A percentile compares a stretch with the other conserved stretches of the same genome.
These are phyloP conservation scores for Rotaria magnacalcarata DNA, from an alignment of 2,888 invertebrate genomes.

Conservation along the genomic window DNA sequence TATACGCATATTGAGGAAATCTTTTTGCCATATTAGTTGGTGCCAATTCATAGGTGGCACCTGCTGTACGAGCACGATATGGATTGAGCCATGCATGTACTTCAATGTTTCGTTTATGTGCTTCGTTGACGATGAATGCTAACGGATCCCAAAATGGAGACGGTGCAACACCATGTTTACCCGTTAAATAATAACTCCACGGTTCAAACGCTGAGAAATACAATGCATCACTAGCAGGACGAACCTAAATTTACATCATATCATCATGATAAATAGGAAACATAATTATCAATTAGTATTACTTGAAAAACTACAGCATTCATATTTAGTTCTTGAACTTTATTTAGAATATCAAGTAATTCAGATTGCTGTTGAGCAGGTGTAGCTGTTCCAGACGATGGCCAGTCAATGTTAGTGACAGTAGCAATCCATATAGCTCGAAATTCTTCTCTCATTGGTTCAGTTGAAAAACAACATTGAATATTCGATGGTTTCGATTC, in stretches of 20 bases:
- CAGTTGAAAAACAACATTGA: constrained; percentile 41
- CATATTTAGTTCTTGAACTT: constrained; percentile 50
- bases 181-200: constrained; percentile 55
- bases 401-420: constrained; percentile 55
- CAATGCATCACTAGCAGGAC: constrained; percentile 53
- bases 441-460: constrained; percentile 49
- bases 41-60: constrained; percentile 50
- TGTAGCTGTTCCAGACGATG: constrained; percentile 49
- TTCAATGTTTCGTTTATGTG: constrained; percentile 52
- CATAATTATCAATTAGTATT: neutral
- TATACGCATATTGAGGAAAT: constrained; percentile 51
- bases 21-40: constrained; percentile 52
- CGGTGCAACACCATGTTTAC: constrained; percentile 52
- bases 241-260: constrained; percentile 38
- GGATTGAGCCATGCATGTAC: constrained; percentile 55
- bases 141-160: constrained; percentile 53
- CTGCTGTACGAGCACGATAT: constrained; percentile 51
- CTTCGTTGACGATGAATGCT: constrained; percentile 50
- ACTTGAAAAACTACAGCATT: constrained; percentile 50
- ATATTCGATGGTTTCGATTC: constrained; percentile 37
- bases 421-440: constrained; percentile 54
- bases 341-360: constrained; percentile 48
- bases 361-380: constrained; percentile 49
- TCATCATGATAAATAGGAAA: neutral
- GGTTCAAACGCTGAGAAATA: constrained; percentile 53